Evolutionary conservation across 2,113 vertebrate genomes (phyloP).

Genomic region (Siniperca chuatsi): DNA sequence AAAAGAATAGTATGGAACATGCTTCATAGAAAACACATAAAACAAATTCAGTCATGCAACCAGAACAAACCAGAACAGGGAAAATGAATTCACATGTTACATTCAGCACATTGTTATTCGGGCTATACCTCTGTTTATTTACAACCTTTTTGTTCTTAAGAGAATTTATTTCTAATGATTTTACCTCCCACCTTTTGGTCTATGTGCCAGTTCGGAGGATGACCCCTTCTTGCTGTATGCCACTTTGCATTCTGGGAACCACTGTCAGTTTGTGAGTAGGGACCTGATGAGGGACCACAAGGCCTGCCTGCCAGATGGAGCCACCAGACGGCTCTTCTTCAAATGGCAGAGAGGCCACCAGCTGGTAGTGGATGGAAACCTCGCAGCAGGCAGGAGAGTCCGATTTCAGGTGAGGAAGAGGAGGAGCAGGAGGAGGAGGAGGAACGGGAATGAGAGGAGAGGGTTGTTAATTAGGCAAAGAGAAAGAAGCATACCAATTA

Average conservation of each 20-base stretch:
- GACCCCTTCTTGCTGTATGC: constrained; percentile 96
- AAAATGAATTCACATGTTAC: neutral
- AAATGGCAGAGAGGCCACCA: constrained; percentile 99
- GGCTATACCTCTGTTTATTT: neutral
- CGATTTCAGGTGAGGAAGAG: constrained; percentile 87
- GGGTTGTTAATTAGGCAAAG: no score
- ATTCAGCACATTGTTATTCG: neutral
- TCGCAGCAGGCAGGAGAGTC: constrained; percentile 71
- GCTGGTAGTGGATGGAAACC: constrained; percentile 74
- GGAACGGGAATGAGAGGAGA: neutral
- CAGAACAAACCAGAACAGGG: neutral
- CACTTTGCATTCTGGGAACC: constrained; percentile 91
- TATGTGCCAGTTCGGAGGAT: constrained; percentile 89
- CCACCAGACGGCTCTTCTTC: constrained; percentile 89
- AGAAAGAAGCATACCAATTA: neutral
- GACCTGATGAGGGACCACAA: constrained; percentile 98
- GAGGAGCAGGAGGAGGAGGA: neutral
- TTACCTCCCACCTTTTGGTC: neutral
- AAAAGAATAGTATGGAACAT: neutral
- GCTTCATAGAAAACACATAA: no score
- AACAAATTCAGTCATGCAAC: no score
- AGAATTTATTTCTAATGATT: neutral
- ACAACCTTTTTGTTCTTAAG: neutral
- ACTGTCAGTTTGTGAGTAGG: constrained; percentile 92
- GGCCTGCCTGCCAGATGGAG: constrained; percentile 87